Conservation (phyloP, 2,113 vertebrate genomes). For the Synchiropus splendidus region DNA sequence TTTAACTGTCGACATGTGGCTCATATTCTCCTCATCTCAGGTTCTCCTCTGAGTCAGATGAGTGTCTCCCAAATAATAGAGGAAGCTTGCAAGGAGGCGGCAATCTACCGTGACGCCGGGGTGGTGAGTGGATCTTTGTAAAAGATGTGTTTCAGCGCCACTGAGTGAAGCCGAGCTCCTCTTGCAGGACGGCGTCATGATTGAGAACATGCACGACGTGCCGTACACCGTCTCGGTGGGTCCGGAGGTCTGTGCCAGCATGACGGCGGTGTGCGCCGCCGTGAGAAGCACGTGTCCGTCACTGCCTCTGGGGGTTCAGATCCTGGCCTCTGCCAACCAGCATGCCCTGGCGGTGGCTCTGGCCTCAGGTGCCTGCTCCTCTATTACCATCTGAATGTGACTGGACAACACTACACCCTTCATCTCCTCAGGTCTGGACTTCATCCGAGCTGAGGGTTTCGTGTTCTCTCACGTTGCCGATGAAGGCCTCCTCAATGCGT, state of each 20-base stretch:
- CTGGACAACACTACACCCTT: not conserved
- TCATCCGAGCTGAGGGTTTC: slow-evolving; percentile 74
- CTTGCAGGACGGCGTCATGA: slow-evolving; percentile 72
- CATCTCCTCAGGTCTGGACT: slow-evolving; percentile 63
- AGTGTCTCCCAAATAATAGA: slow-evolving; percentile 67
- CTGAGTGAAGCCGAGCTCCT: not conserved
- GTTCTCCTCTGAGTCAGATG: slow-evolving; percentile 64
- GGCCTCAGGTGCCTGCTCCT: slow-evolving; percentile 69
- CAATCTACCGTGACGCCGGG: slow-evolving; percentile 67
- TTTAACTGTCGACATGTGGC: no score
- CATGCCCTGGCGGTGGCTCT: slow-evolving; percentile 70
- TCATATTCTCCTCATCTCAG: slow-evolving; percentile 44
- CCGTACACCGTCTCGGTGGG: slow-evolving; percentile 68
- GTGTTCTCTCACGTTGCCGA: slow-evolving; percentile 76
- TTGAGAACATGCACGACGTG: slow-evolving; percentile 86
- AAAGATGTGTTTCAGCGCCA: no score
- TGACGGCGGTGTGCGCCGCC: slow-evolving; percentile 63
- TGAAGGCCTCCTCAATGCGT: slow-evolving; percentile 76
- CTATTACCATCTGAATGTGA: not conserved
- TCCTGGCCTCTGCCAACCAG: slow-evolving; percentile 74
- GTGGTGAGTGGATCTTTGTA: slow-evolving; percentile 56
- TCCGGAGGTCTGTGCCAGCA: slow-evolving; percentile 71
- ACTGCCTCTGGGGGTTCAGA: slow-evolving; percentile 70
- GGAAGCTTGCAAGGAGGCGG: slow-evolving; percentile 72
- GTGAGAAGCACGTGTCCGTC: slow-evolving; percentile 60